phyloP scores from a whole-genome alignment of 1,140 invertebrate species.

The Tachypleus tridentatus region DNA sequence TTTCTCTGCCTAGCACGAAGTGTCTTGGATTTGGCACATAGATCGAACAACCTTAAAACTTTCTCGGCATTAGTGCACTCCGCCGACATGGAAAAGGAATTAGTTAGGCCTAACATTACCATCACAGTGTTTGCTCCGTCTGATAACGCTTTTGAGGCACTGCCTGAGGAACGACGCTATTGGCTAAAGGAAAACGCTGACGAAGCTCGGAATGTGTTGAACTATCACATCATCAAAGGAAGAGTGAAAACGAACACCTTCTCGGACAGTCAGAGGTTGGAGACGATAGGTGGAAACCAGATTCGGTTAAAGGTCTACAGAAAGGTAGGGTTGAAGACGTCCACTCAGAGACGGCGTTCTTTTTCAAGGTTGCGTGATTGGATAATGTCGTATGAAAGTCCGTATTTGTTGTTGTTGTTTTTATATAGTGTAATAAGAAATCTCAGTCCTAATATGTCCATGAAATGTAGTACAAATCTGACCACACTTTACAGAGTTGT shows the following conservation, averaged over 20 bases:
- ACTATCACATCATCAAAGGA: conserved; percentile 35
- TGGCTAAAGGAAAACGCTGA: conserved; percentile 30
- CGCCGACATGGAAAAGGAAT: conserved; percentile 34
- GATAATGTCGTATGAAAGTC: too few relatives aligned
- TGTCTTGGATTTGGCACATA: conserved; percentile 32
- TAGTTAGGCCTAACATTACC: conserved; percentile 35
- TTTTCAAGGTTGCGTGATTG: too few relatives aligned
- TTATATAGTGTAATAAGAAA: too few relatives aligned
- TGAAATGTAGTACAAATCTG: too few relatives aligned
- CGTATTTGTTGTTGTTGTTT: too few relatives aligned
- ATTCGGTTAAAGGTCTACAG: conserved; percentile 36
- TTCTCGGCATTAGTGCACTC: conserved; percentile 34
- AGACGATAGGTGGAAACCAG: conserved; percentile 35
- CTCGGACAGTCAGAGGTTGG: conserved; percentile 35
- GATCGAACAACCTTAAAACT: conserved; percentile 28
- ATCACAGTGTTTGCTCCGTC: conserved; percentile 44
- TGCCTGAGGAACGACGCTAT: conserved; percentile 31
- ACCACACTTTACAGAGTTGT: too few relatives aligned
- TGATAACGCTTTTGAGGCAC: conserved; percentile 36
- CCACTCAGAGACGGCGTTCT: too few relatives aligned
- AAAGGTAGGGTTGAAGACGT: conserved; percentile 20
- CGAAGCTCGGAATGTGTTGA: conserved; percentile 32
- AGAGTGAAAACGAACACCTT: conserved; percentile 32
- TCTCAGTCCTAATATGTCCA: too few relatives aligned
- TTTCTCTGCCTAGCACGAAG: conserved; percentile 14